A percentile compares a stretch with the other conserved stretches of the same genome.
phyloP scores from a whole-genome alignment of 2,797 vertebrate species.

The Morelia viridis region DNA sequence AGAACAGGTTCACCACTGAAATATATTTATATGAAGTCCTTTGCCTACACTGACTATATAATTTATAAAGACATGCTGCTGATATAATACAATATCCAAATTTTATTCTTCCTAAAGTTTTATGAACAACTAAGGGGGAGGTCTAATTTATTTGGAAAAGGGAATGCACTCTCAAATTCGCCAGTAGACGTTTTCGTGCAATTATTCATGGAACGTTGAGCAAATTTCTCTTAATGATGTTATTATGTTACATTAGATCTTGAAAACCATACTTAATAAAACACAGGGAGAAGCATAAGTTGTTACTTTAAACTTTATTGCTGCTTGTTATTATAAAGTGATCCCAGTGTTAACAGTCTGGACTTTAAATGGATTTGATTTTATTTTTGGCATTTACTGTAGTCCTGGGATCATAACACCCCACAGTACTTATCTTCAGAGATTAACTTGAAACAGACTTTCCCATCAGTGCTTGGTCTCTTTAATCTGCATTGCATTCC shows the following conservation, averaged over 20 bases:
- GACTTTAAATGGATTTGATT: constrained; percentile 68
- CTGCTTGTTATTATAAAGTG: constrained; percentile 66
- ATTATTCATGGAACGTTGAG: constrained; percentile 6
- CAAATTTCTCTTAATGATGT: constrained; percentile 42
- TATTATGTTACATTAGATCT: constrained; percentile 54
- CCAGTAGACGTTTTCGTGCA: not conserved
- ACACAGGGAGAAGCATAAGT: constrained; percentile 48
- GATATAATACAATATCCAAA: not conserved
- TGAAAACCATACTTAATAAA: constrained; percentile 59
- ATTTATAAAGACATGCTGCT: not conserved
- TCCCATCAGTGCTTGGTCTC: constrained; percentile 65
- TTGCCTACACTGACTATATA: not conserved
- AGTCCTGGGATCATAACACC: constrained; percentile 71
- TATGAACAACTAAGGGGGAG: not conserved
- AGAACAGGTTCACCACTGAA: not conserved
- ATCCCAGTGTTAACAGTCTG: constrained; percentile 57
- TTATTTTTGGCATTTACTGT: constrained; percentile 75
- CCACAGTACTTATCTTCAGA: constrained; percentile 66
- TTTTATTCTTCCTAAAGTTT: not conserved
- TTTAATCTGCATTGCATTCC: constrained; percentile 64
- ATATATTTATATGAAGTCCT: not conserved
- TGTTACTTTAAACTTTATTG: constrained; percentile 56
- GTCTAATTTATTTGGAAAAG: not conserved
- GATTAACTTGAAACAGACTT: constrained; percentile 61
- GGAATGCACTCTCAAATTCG: not conserved